Evolutionary conservation across 2,797 vertebrate genomes (phyloP), one percentile per base, ranked within the genome.

Genomic region (Poecilia velifera): DNA sequence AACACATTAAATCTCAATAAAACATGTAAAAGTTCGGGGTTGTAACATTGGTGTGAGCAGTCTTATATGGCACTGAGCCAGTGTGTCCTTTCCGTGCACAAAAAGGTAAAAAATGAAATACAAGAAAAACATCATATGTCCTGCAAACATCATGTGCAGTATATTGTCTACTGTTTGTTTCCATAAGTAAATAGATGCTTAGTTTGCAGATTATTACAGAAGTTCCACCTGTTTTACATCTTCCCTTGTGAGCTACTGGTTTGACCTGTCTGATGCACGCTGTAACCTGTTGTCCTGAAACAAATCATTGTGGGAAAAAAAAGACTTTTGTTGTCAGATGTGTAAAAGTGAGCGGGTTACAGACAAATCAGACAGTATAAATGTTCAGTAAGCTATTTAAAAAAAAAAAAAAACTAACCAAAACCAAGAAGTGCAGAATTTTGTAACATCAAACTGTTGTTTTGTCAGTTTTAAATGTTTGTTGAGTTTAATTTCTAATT

Each of bases 401-500:
- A 47, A n/a, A 62, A 51, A 41, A 70, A 72, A 7, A 45, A 45
- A 3, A 31, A 4, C 0, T 22, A 36, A 18, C 34, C 62, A 77
- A 13, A 41, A 76, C 8, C 80, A 59, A 72, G 28, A 85, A 86
- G 78, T 25, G 64, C 55, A 41, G 57, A 7, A 20, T 47, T 68
- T 34, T 84, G 70, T 79, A 73, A 80, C n/a, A n/a, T 76, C 14
- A 82, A 85, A 62, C 18, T 76, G 25, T 82, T 77, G 39, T 76
- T 83, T 80, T 41, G 77, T 43, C 45, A 28, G 46, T 73, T 77
- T 66, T 68, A 43, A 57, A 72, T 41, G 76, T 53, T 77, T 51
- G 77, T 86, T 81, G 53, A 84, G 46, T 79, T 62, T 62, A 62
- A 73, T 41, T 84, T 59, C 41, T 66, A 10, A 68, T 82, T 68